A percentile compares a stretch with the other conserved stretches of the same genome.
Evolutionary conservation across 2,113 vertebrate genomes (phyloP).

Genomic region (Argyrosomus japonicus): DNA sequence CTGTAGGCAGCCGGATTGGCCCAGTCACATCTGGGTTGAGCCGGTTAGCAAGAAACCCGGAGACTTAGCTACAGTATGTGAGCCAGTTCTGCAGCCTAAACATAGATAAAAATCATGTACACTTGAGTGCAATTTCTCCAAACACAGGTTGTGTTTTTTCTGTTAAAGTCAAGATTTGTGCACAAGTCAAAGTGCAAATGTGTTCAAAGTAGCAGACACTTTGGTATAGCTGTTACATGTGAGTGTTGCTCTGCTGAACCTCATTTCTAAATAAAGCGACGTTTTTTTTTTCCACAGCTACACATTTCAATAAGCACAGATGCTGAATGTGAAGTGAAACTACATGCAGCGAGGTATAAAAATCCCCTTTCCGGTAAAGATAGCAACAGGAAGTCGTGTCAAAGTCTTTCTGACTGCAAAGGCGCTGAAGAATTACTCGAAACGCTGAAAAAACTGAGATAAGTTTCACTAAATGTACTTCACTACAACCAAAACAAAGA

Average conservation of each 20-base stretch:
- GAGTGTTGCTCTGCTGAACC: neutral
- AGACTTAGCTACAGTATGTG: neutral
- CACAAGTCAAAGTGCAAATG: neutral
- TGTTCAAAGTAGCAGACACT: neutral
- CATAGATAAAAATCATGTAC: neutral
- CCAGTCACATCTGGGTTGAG: slow-evolving; percentile 39
- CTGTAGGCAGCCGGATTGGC: slow-evolving; percentile 14
- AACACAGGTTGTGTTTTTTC: neutral
- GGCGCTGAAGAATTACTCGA: slow-evolving; percentile 3
- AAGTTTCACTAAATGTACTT: neutral
- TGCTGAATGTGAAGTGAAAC: slow-evolving; percentile 32
- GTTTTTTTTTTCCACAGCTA: neutral
- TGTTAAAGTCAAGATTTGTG: neutral
- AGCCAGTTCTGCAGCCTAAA: neutral
- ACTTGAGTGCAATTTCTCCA: neutral
- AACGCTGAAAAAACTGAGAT: neutral
- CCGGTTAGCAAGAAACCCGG: slow-evolving; percentile 5
- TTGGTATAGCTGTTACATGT: neutral
- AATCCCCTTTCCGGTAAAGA: slow-evolving; percentile 27
- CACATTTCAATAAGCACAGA: neutral
- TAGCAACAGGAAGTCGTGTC: neutral
- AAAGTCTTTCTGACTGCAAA: neutral
- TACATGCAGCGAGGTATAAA: neutral
- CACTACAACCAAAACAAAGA: slow-evolving; percentile 8
- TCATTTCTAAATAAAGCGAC: neutral